Percentiles rank a stretch among this genome's conserved stretches.
Conservation (phyloP, 2,797 vertebrate species). For the Cirrhinus mrigala region DNA sequence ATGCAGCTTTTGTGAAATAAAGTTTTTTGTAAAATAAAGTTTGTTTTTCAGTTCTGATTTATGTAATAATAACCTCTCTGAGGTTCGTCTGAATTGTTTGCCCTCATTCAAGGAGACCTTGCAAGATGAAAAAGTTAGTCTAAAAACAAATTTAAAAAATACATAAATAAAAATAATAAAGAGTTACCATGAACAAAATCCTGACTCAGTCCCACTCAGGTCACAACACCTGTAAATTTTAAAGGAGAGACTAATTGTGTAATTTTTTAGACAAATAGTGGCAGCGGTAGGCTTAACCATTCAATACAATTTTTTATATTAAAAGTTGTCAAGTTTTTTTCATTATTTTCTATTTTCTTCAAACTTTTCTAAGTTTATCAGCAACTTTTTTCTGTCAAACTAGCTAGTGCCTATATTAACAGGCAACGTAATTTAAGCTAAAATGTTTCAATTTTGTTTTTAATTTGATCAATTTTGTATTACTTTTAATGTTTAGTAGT, state of each 20-base stretch:
- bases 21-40: neutral
- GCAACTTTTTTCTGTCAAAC: neutral
- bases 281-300: neutral
- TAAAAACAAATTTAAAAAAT: neutral
- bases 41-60: neutral
- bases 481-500: neutral
- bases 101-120: neutral
- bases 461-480: neutral
- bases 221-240: neutral
- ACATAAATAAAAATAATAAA: neutral
- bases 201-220: neutral
- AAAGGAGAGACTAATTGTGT: neutral
- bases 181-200: neutral
- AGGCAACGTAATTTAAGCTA: neutral
- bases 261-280: neutral
- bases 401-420: neutral
- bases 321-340: neutral
- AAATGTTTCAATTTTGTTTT: neutral
- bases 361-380: neutral
- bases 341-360: slow-evolving; percentile 7
- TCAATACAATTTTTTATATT: neutral
- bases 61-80: neutral
- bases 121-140: neutral
- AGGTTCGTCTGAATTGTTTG: slow-evolving; percentile 1
- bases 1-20: neutral